These are phyloP conservation scores for Acropora yongei DNA, from an alignment of 64 coral and sea anemone genomes.

Conservation along the genomic window DNA sequence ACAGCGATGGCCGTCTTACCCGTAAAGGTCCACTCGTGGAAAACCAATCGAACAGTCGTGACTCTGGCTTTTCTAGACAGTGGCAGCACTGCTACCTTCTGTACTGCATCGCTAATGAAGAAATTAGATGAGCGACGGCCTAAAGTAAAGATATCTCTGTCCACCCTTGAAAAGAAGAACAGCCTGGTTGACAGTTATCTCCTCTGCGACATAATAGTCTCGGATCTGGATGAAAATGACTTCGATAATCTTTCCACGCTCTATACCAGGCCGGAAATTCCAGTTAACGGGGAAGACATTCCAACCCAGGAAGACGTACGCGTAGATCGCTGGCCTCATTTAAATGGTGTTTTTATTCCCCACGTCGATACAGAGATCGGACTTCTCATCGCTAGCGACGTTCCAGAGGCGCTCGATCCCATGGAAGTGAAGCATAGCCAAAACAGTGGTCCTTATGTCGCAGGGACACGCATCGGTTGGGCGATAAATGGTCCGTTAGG, in stretches of 20 bases:
- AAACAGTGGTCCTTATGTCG: constrained; percentile 22
- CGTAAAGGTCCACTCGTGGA: too few species aligned
- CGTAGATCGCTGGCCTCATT: constrained; percentile 28
- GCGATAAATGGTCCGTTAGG: constrained; percentile 20
- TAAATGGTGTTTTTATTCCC: background rate
- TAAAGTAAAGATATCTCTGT: too few species aligned
- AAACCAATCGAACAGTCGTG: too few species aligned
- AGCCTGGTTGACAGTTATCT: too few species aligned
- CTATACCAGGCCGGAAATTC: constrained; percentile 11
- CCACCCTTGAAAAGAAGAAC: too few species aligned
- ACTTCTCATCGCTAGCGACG: constrained; percentile 13
- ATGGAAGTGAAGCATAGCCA: background rate
- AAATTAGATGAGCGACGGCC: too few species aligned
- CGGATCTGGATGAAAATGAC: background rate
- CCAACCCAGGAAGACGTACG: constrained; percentile 15
- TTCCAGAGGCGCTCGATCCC: constrained; percentile 22
- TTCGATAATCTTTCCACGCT: background rate
- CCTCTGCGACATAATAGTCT: too few species aligned
- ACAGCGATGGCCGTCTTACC: too few species aligned
- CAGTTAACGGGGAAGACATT: constrained; percentile 1
- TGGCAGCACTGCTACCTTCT: too few species aligned
- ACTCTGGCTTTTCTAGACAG: too few species aligned
- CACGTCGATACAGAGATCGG: constrained; percentile 4
- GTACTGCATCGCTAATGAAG: too few species aligned
- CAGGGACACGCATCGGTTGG: constrained; percentile 13